Conservation (phyloP, 2,888 invertebrate genomes). For the Cenopis cana region DNA sequence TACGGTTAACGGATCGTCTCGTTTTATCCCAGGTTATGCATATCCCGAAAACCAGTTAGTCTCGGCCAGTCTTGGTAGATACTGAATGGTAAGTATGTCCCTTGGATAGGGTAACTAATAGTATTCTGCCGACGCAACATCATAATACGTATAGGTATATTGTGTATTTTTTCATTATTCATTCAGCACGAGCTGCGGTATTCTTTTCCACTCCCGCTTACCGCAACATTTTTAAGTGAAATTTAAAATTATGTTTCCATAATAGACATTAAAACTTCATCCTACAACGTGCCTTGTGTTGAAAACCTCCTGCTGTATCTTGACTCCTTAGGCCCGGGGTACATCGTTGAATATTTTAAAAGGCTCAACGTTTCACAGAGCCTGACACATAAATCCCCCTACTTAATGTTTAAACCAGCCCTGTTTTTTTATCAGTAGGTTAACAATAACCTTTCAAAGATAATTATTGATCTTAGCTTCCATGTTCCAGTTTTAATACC, state of each 20-base stretch:
- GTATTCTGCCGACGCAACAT: not conserved
- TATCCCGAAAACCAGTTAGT: not conserved
- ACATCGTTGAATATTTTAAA: constrained; percentile 62
- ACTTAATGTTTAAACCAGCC: constrained; percentile 51
- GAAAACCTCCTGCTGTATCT: constrained; percentile 27
- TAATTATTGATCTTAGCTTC: constrained; percentile 36
- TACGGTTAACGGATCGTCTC: too few species aligned
- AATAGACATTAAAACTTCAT: constrained; percentile 12
- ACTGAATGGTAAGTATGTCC: not conserved
- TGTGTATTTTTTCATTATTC: not conserved
- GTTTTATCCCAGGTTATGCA: too few species aligned
- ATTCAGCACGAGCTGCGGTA: not conserved
- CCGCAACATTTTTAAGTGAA: not conserved
- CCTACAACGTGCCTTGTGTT: constrained; percentile 3
- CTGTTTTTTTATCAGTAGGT: constrained; percentile 45
- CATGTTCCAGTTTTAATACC: constrained; percentile 2
- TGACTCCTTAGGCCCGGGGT: constrained; percentile 40
- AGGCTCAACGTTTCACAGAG: constrained; percentile 53
- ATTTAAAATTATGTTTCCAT: constrained; percentile 12
- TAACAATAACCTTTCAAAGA: constrained; percentile 38
- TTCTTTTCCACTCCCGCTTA: not conserved
- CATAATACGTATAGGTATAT: not conserved
- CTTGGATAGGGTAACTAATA: not conserved
- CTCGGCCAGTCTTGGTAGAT: not conserved
- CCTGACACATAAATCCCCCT: constrained; percentile 56